These are phyloP conservation scores for Trinectes maculatus DNA, from an alignment of 2,113 vertebrate genomes.

Conservation along the genomic window DNA sequence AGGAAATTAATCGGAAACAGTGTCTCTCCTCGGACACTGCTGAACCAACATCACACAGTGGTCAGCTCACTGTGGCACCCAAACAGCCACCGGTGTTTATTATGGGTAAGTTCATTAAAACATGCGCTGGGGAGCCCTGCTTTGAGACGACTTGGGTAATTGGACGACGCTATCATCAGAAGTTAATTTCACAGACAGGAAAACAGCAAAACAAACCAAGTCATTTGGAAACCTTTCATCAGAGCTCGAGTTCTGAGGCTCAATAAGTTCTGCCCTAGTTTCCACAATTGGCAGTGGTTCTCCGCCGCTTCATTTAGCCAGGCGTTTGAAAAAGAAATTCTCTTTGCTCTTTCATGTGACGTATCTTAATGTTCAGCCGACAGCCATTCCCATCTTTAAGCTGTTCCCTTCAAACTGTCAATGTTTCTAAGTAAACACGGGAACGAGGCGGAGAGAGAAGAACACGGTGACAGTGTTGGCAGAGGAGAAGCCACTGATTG, in stretches of 20 bases:
- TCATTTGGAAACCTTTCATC: slow-evolving; percentile 69
- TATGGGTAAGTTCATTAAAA: slow-evolving; percentile 47
- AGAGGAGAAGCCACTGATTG: slow-evolving; percentile 3
- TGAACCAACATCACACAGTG: slow-evolving; percentile 29
- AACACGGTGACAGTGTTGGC: slow-evolving; percentile 45
- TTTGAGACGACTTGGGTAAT: slow-evolving; percentile 61
- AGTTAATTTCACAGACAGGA: slow-evolving; percentile 67
- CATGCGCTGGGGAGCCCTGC: slow-evolving; percentile 18
- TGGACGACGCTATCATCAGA: slow-evolving; percentile 64
- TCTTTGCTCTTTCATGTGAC: slow-evolving; percentile 38
- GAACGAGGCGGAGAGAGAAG: background rate
- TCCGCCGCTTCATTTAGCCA: slow-evolving; percentile 36
- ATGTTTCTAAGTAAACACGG: slow-evolving; percentile 21
- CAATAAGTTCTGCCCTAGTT: slow-evolving; percentile 60
- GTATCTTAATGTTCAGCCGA: slow-evolving; percentile 38
- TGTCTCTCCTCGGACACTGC: slow-evolving; percentile 22
- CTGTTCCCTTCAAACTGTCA: slow-evolving; percentile 35
- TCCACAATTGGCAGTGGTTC: slow-evolving; percentile 51
- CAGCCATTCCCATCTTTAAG: slow-evolving; percentile 21
- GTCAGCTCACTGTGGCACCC: slow-evolving; percentile 39
- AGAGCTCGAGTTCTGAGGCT: slow-evolving; percentile 51
- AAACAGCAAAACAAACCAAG: slow-evolving; percentile 69
- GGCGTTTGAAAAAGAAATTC: slow-evolving; percentile 21
- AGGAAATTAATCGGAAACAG: slow-evolving; percentile 46
- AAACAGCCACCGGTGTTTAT: slow-evolving; percentile 53